Percentiles rank a stretch among this genome's conserved stretches.
These are phyloP conservation scores for Patiria pectinifera DNA, from an alignment of 53 echinoderm and acorn worm species.

Conservation along the genomic window DNA sequence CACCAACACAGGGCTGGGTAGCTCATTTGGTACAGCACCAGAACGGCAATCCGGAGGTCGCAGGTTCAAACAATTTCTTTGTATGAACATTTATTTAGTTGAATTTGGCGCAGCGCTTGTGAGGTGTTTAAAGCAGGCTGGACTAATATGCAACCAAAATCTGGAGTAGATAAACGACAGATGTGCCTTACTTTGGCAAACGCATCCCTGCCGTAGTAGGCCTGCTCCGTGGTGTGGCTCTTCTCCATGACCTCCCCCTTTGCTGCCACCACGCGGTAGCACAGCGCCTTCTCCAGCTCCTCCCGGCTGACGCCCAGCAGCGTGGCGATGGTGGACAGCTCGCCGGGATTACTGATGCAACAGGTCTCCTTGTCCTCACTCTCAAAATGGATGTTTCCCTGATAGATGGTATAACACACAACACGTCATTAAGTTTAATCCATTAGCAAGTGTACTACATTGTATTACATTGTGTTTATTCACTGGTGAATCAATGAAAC, in stretches of 20 bases:
- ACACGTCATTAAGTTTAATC: too few relatives aligned
- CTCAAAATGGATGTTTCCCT: constrained; percentile 91
- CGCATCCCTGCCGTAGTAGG: constrained; percentile 95
- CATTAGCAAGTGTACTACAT: too few relatives aligned
- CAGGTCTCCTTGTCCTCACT: constrained; percentile 82
- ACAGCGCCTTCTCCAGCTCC: constrained; percentile 86
- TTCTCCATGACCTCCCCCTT: constrained; percentile 98
- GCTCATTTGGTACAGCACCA: too few relatives aligned
- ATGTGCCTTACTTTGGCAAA: constrained; percentile 84
- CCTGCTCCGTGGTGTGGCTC: constrained; percentile 89
- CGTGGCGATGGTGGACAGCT: constrained; percentile 72
- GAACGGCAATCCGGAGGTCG: too few relatives aligned
- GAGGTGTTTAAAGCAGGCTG: too few relatives aligned
- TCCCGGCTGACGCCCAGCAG: constrained; percentile 79
- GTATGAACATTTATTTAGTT: too few relatives aligned
- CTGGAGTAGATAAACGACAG: not conserved
- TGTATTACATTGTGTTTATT: too few relatives aligned
- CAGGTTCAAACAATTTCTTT: too few relatives aligned
- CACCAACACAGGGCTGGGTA: too few relatives aligned
- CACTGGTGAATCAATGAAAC: too few relatives aligned
- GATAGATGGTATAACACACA: not conserved
- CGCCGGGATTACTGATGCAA: constrained; percentile 66
- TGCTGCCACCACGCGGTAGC: constrained; percentile 93
- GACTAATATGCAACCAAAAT: not conserved
- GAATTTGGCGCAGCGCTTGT: too few relatives aligned